Conservation (phyloP, 2,113 vertebrate species). For the Pedionomus torquatus region DNA sequence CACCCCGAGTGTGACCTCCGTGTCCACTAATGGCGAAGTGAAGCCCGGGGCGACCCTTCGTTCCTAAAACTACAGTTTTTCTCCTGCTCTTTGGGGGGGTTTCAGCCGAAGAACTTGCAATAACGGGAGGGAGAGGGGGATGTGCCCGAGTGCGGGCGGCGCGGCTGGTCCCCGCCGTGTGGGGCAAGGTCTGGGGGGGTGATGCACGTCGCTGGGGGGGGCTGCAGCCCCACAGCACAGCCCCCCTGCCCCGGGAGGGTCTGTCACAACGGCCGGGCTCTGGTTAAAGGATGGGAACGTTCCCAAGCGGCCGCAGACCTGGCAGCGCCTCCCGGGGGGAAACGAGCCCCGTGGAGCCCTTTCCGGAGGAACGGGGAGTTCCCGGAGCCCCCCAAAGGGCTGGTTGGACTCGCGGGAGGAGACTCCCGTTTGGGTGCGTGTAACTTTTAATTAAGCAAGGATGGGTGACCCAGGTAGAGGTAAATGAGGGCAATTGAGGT, state of each 20-base stretch:
- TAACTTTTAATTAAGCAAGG: background rate
- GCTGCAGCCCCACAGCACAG: background rate
- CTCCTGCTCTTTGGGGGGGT: background rate
- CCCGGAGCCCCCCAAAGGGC: background rate
- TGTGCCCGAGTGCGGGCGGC: background rate
- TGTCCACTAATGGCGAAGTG: background rate
- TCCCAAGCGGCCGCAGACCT: background rate
- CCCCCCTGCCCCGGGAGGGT: background rate
- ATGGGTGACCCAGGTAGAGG: background rate
- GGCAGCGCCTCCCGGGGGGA: background rate
- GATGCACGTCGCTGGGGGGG: background rate
- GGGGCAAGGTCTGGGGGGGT: too few relatives aligned
- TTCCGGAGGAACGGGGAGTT: background rate
- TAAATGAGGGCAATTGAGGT: accelerated
- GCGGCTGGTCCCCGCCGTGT: background rate
- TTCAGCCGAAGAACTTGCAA: background rate
- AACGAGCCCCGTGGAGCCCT: background rate
- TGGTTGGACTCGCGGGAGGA: background rate
- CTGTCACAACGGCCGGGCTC: accelerated
- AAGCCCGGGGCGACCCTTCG: background rate
- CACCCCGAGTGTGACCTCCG: background rate
- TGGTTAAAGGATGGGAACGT: too few relatives aligned
- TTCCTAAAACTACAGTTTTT: background rate
- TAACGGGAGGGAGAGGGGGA: background rate
- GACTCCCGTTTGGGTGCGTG: accelerated